Evolutionary conservation across 35 echinoderm and acorn worm genomes (phyloP).

Genomic region (Diadema setosum): DNA sequence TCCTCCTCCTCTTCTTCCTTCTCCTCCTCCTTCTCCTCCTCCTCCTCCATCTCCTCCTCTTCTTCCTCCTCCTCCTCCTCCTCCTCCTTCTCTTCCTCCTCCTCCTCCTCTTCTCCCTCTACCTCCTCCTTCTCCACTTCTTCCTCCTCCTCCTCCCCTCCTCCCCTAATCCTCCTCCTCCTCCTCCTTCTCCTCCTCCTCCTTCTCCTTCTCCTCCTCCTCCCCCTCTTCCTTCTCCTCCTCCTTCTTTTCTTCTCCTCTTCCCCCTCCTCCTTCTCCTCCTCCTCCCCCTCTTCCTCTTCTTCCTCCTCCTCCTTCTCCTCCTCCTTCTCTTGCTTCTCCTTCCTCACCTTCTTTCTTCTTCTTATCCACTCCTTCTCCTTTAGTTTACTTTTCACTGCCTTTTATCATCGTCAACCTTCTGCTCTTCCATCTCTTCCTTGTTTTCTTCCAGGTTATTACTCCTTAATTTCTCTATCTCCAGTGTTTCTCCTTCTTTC

Average conservation of each 20-base stretch:
- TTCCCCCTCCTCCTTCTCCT: neutral
- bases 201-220: neutral
- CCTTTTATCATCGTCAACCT: too few relatives aligned
- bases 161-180: neutral
- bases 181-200: neutral
- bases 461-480: too few relatives aligned
- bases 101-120: neutral
- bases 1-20: neutral
- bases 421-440: too few relatives aligned
- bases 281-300: neutral
- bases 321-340: neutral
- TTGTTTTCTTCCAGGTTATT: too few relatives aligned
- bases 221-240: neutral
- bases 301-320: neutral
- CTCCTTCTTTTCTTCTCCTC: neutral
- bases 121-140: neutral
- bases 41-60: neutral
- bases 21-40: neutral
- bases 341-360: too few relatives aligned
- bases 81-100: neutral
- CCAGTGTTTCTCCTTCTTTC: too few relatives aligned
- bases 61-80: neutral
- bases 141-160: neutral
- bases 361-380: too few relatives aligned
- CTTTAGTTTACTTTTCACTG: too few relatives aligned